These are phyloP conservation scores for Tympanuchus pallidicinctus DNA, from an alignment of 2,113 vertebrate species.

Conservation along the genomic window DNA sequence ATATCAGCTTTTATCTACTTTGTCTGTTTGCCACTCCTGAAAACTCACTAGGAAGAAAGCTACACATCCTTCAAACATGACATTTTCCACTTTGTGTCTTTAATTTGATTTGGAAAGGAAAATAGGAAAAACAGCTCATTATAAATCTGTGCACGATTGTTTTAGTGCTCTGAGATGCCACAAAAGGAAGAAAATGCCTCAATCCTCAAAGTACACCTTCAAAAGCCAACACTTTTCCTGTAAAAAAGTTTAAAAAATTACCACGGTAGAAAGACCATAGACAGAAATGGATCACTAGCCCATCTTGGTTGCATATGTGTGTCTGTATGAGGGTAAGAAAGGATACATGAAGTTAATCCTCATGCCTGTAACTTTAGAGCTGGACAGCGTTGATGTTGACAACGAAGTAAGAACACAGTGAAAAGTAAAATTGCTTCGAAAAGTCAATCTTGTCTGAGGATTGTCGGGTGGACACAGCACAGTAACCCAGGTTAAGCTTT, in stretches of 20 bases:
- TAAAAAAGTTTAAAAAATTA: background rate
- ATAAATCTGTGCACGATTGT: background rate
- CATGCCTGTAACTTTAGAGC: slow-evolving; percentile 3
- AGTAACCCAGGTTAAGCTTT: slow-evolving; percentile 62
- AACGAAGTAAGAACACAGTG: slow-evolving; percentile 32
- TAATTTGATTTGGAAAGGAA: slow-evolving; percentile 18
- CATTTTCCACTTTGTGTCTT: slow-evolving; percentile 24
- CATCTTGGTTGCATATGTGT: background rate
- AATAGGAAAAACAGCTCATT: slow-evolving; percentile 2
- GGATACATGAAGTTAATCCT: slow-evolving; percentile 19
- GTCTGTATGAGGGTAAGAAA: background rate
- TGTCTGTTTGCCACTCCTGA: background rate
- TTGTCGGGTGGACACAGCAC: background rate
- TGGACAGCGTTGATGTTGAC: slow-evolving; percentile 44
- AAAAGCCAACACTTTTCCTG: background rate
- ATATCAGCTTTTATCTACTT: slow-evolving; percentile 59
- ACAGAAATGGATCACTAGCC: background rate
- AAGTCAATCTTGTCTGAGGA: slow-evolving; percentile 50
- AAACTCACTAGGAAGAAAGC: background rate
- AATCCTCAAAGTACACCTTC: background rate
- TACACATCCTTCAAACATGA: background rate
- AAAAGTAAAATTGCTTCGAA: slow-evolving; percentile 61
- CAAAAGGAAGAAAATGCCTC: background rate
- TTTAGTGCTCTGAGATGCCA: background rate
- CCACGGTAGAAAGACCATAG: background rate